Percentiles rank a stretch among this genome's conserved stretches.
These are phyloP conservation scores for Gallinago nigripennis DNA, from an alignment of 2,797 vertebrate species.

Conservation along the genomic window DNA sequence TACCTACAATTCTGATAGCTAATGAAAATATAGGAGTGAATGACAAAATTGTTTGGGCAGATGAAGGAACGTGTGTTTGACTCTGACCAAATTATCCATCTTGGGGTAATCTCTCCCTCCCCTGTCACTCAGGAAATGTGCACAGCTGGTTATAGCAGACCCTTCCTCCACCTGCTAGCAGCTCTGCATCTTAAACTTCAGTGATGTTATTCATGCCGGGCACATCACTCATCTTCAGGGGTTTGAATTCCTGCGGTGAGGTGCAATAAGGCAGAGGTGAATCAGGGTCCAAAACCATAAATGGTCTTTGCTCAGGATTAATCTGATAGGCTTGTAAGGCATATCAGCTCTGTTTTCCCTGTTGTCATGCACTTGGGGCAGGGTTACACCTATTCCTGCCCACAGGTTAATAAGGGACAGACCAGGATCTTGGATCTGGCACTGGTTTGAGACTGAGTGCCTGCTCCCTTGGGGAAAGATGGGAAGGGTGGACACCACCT, in stretches of 20 bases:
- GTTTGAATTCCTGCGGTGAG: background rate
- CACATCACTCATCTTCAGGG: background rate
- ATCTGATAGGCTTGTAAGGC: background rate
- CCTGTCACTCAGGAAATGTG: background rate
- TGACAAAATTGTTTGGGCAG: background rate
- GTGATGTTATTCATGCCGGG: background rate
- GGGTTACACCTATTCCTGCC: background rate
- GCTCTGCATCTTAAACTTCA: background rate
- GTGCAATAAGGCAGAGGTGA: background rate
- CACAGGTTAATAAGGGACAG: background rate
- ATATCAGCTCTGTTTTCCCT: background rate
- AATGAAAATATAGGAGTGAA: background rate
- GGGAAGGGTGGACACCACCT: background rate
- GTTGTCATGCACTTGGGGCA: background rate
- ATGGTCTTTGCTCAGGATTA: background rate
- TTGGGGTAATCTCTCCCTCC: background rate
- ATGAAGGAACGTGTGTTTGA: background rate
- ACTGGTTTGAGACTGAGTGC: background rate
- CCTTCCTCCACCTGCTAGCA: background rate
- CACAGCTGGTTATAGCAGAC: background rate
- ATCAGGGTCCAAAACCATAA: background rate
- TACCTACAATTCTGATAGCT: background rate
- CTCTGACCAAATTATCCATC: background rate
- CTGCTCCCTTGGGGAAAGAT: background rate
- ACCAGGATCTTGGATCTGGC: background rate